Base-by-base conservation (phyloP, 2,797 vertebrate genomes). In the Loriculus beryllinus region DNA sequence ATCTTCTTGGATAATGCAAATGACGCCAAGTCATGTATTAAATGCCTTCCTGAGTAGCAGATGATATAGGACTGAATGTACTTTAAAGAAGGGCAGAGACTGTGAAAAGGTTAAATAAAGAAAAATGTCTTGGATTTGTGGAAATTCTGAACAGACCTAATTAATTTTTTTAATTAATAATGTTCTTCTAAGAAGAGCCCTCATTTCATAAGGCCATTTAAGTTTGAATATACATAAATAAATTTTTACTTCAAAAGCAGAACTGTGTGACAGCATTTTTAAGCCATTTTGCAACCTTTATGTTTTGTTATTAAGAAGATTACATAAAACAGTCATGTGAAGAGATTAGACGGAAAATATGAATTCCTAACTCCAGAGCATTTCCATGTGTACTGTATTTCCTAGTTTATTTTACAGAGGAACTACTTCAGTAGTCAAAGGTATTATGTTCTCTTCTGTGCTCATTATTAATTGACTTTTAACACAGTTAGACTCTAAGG, bases 1-100 rank as follows among this genome's bases (percentile, higher is more conserved):
- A 98, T 98, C 97, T 98, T 97, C 97, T 97, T 97, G 91, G 96
- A 95, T 97, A 98, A 96, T 90, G 95, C 90, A 96, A 97, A 97
- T 97, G 95, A 98, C 96, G 97, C 96, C 96, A 97, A 97, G 95
- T 94, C 93, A 96, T 93, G 93, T 97, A 97, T 97, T 96, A 98
- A 97, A 97, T 93, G 95, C 62, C 83, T 92, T 96, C 89, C 88
- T 45, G 92, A 96, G 92, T 93, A 96, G 88, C 39, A 95, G 88
- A 95, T 89, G 90, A 97, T 95, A 97, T 39, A 91, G 82, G 84
- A 92, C 80, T 95, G 88, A 88, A 95, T 54, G 90, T 68, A 96
- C 25, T 96, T 92, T 95, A 97, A 97, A 97, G 86, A 96, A 97
- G 94, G 77, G 90, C 76, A 96, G 72, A 90, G 76, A 95, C 82